Evolutionary conservation across 1,140 invertebrate species (phyloP), one percentile per base, ranked within the genome.

Genomic region (Helicorthomorpha holstii): DNA sequence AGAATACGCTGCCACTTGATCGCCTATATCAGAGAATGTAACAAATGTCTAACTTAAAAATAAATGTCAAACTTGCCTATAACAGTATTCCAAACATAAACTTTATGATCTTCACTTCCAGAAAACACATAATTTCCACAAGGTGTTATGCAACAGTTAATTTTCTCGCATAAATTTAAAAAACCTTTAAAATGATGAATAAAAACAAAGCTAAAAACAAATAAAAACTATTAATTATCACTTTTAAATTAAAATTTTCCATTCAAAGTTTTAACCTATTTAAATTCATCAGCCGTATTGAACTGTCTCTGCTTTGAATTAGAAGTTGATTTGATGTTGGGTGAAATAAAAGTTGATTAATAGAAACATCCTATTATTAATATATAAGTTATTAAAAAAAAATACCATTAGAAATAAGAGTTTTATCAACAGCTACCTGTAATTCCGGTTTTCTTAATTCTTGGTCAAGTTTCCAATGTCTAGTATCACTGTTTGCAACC

Each of bases 51-150:
- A n/a, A n/a, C n/a, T n/a, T n/a, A n/a, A n/a, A n/a, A n/a, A n/a
- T n/a, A n/a, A n/a, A n/a, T n/a, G n/a, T n/a, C n/a, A n/a, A n/a
- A n/a, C 29, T 7, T 50, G 42, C 70, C 69, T 54, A 66, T 65
- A 48, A 69, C 65, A 4, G 61, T 63, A 51, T 56, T 54, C 54
- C 56, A 58, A 12, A 52, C 51, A 42, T 27, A 27, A 19, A 59
- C 48, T n/a, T 19, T n/a, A 14, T 51, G 50, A 53, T 59, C 48
- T 25, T 54, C 54, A 48, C 48, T 47, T 10, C 52, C 53, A 2
- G 51, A 22, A 48, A 71, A 69, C 26, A 71, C 57, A 59, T 70
- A 67, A 16, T 60, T 65, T n/a, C 69, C 69, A 62, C 69, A 71
- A 0, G 69, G 66, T 23, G 65, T 63, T 3, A 70, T 57, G 3